phyloP scores from a whole-genome alignment of 2,888 invertebrate species.

The Sturmia bella region DNA sequence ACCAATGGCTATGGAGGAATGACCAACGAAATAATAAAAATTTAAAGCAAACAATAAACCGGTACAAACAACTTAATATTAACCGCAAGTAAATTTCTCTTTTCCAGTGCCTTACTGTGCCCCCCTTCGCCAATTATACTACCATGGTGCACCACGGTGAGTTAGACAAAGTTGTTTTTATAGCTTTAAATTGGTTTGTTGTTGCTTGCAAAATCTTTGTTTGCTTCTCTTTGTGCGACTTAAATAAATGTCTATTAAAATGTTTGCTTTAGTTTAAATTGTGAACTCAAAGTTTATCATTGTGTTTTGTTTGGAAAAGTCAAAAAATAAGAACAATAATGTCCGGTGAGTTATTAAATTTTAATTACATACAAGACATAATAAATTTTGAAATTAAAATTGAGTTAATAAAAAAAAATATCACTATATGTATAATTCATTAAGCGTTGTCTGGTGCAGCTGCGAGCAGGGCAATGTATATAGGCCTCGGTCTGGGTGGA shows the following conservation, averaged over 20 bases:
- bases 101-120: not conserved
- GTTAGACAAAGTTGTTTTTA: not conserved
- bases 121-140: not conserved
- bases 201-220: conserved; percentile 13
- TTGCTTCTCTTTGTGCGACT: conserved; percentile 4
- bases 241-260: conserved; percentile 22
- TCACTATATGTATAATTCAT: conserved; percentile 41
- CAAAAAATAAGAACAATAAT: conserved; percentile 29
- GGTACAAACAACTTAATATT: conserved; percentile 14
- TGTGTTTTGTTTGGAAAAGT: not conserved
- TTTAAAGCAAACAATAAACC: conserved; percentile 23
- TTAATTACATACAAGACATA: not conserved
- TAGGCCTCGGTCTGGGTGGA: conserved; percentile 74
- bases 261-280: conserved; percentile 41
- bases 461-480: conserved; percentile 37
- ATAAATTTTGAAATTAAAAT: not conserved
- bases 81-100: conserved; percentile 5
- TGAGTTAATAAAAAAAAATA: not conserved
- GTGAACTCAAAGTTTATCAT: conserved; percentile 40
- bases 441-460: conserved; percentile 49
- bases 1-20: not conserved
- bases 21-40: conserved; percentile 18
- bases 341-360: conserved; percentile 47
- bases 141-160: too few relatives aligned
- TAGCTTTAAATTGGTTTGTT: not conserved